Evolutionary conservation across 1,140 invertebrate genomes (phyloP), one percentile per base, ranked within the genome.

Genomic region (Nasonia longicornis): DNA sequence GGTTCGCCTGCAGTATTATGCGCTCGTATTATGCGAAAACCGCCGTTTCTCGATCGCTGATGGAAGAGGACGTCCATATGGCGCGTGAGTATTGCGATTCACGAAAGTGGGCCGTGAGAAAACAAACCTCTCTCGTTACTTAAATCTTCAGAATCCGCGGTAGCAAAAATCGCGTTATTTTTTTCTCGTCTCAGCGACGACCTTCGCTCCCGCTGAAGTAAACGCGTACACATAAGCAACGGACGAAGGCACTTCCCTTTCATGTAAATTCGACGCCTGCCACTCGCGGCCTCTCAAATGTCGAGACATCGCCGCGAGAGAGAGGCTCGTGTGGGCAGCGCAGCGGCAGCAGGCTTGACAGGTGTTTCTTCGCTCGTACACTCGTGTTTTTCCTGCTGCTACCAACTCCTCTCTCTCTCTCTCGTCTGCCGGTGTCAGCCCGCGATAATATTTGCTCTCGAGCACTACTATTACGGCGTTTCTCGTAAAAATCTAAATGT

Each of bases 201-300:
- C 52, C 16, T 16, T n/a, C 16, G n/a, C 29, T 29, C 2, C 7
- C 64, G 10, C 12, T 42, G 38, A 42, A 48, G 3, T 48, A 66
- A 7, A 26, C 16, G 63, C 16, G n/a, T 26, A 67, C 7, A 67
- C 22, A 31, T 8, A 31, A 31, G 66, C 26, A 29, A 29, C 66
- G 29, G 10, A 20, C 69, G 29, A 35, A 71, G 69, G 69, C 69
- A 38, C 69, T 71, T 35, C 64, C 31, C 69, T 38, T 38, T 71
- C 69, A 71, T 71, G 29, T n/a, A 71, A 71, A 71, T 71, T 71
- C 69, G 69, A 71, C 69, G 69, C 29, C 69, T 71, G 69, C 35
- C 29, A 71, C 29, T 71, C 69, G 29, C 69, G 69, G 66, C 52
- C 52, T 58, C 52, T 58, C 52, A 10, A 72, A 45, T 11, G 26